Evolutionary conservation across 2,113 vertebrate genomes (phyloP).

Genomic region (Leptobrachium leishanense): DNA sequence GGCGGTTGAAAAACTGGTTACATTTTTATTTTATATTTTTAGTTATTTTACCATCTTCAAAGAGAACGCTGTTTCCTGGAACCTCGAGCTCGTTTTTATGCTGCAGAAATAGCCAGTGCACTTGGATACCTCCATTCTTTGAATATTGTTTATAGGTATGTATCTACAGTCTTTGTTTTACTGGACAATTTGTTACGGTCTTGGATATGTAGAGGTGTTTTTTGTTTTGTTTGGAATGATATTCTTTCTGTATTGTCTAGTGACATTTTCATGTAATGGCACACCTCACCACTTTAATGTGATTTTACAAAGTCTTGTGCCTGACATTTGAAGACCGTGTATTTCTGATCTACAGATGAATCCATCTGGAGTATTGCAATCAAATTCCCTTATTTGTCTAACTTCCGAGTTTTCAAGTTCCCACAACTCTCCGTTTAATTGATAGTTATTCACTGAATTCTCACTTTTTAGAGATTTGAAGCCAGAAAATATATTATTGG

Average conservation of each 20-base stretch:
- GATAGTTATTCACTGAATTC: background rate
- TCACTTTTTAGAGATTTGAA: conserved; percentile 81
- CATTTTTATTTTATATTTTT: conserved; percentile 52
- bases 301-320: too few relatives aligned
- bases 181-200: too few relatives aligned
- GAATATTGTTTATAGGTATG: conserved; percentile 93
- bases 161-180: too few relatives aligned
- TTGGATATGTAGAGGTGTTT: too few relatives aligned
- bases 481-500: conserved; percentile 95
- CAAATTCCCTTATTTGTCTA: too few relatives aligned
- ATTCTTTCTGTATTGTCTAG: too few relatives aligned
- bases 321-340: too few relatives aligned
- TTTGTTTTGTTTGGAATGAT: too few relatives aligned
- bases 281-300: too few relatives aligned
- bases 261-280: too few relatives aligned
- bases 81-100: conserved; percentile 91
- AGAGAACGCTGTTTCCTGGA: conserved; percentile 96
- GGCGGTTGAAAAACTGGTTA: conserved; percentile 48
- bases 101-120: conserved; percentile 95
- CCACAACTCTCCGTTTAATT: background rate
- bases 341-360: too few relatives aligned
- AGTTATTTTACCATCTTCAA: conserved; percentile 98
- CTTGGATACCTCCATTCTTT: conserved; percentile 96
- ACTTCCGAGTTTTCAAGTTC: background rate
- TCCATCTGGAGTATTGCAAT: too few relatives aligned